These are phyloP conservation scores for Drosophila dives DNA, from an alignment of 2,888 invertebrate species.

Conservation along the genomic window DNA sequence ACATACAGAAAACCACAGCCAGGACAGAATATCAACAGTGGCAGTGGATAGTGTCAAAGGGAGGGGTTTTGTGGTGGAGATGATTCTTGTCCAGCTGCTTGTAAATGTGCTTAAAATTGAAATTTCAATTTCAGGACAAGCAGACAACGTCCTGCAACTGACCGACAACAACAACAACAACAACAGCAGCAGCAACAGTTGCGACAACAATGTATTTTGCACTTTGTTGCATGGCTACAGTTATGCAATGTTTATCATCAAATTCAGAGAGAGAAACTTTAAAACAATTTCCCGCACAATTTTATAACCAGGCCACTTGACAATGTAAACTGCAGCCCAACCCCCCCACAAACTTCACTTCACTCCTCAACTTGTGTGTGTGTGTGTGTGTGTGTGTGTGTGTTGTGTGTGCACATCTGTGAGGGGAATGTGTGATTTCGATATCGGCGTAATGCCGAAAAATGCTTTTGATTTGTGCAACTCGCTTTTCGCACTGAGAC, in stretches of 20 bases:
- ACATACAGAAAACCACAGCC: conserved; percentile 37
- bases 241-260: conserved; percentile 64
- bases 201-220: conserved; percentile 50
- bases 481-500: conserved; percentile 28
- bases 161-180: conserved; percentile 22
- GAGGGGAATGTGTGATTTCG: background rate
- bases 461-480: conserved; percentile 64
- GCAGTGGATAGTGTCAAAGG: background rate
- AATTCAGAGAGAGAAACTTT: conserved; percentile 58
- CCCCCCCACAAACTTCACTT: background rate
- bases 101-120: conserved; percentile 69
- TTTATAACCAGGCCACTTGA: conserved; percentile 64
- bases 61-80: conserved; percentile 7
- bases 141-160: conserved; percentile 45
- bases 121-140: conserved; percentile 65
- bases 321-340: conserved; percentile 55
- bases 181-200: conserved; percentile 20
- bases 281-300: conserved; percentile 67
- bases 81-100: conserved; percentile 55
- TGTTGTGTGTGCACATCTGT: background rate
- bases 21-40: conserved; percentile 41
- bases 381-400: conserved; percentile 4
- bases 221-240: conserved; percentile 64
- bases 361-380: conserved; percentile 4
- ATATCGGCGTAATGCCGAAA: conserved; percentile 46